Evolutionary conservation across 2,888 invertebrate species (phyloP), one percentile per base, ranked within the genome.

Genomic region (Hirtodrosophila trivittata): DNA sequence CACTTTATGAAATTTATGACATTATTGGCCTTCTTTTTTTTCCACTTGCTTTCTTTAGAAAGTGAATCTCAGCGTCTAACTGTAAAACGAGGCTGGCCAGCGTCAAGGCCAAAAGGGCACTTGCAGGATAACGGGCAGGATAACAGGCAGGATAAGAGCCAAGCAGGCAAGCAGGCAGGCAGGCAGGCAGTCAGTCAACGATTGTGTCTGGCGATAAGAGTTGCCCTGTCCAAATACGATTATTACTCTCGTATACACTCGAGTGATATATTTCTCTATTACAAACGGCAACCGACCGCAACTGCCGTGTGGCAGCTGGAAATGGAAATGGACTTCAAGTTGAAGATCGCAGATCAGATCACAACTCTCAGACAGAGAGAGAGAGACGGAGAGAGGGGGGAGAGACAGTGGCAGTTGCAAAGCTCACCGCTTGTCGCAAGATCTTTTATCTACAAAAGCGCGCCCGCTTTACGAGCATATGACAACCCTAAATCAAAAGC

Each of bases 1-100:
- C 88, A 88, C 75, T 87, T 88, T 88, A 88, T 88, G 86, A 86
- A 88, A 88, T 88, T 88, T 88, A 88, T 88, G 88, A 86, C 82
- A 78, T 80, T 77, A 68, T 82, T 69, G 75, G 75, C 54, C 66
- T 74, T 47, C 59, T 59, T 43, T 16, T 21, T 21, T 37, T 14
- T 13, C 18, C 45, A 8, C 47, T 46, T 49, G 59, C 74, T 69
- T 87, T 86, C 77, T 33, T 25, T 59, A 62, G 82, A 85, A 85
- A 83, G 70, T 73, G 49, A 72, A 68, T 58, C 50, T 46, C 18
- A 3, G 9, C 8, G 14, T 43, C 14, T 85, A 86, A 86, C 80
- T 75, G 86, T 87, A 86, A 74, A 77, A 43, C 42, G 28, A 35
- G 2, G 7, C 58, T 58, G 62, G 42, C 25, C 42, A 25, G 33